These are phyloP conservation scores for Hoplostethus mediterraneus DNA, from an alignment of 2,797 vertebrate genomes.

Conservation along the genomic window DNA sequence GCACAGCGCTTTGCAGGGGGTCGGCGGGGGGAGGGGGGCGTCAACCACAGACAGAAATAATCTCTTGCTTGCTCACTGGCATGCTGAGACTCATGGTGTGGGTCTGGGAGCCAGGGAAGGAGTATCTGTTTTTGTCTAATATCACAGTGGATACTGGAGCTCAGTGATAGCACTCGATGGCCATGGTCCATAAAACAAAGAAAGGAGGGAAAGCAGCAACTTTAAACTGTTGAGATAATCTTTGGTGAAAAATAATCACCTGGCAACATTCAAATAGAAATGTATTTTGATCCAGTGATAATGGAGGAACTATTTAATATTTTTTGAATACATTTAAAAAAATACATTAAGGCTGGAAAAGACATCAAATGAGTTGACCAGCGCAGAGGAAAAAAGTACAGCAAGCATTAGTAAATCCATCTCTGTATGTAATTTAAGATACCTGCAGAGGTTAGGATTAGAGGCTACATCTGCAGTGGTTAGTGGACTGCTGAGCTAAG, in stretches of 20 bases:
- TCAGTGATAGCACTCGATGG: constrained; percentile 12
- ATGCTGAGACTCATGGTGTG: constrained; percentile 58
- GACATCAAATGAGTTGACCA: background rate
- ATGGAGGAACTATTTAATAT: too few species aligned
- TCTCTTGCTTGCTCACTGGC: constrained; percentile 66
- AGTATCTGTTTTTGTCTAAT: constrained; percentile 50
- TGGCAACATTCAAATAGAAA: too few species aligned
- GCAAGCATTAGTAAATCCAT: background rate
- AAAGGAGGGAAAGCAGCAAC: background rate
- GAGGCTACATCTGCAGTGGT: constrained; percentile 2
- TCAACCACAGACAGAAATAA: constrained; percentile 76
- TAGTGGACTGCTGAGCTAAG: constrained; percentile 14
- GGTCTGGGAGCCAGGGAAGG: constrained; percentile 44
- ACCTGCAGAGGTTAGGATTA: background rate
- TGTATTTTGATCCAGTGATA: too few species aligned
- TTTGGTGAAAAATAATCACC: too few species aligned
- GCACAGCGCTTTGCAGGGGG: constrained; percentile 59
- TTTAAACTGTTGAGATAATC: too few species aligned
- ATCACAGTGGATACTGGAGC: constrained; percentile 18
- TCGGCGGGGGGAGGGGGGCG: constrained; percentile 20
- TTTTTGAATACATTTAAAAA: too few species aligned
- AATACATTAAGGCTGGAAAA: too few species aligned
- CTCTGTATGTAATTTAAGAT: constrained; percentile 2
- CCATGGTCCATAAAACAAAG: constrained; percentile 17
- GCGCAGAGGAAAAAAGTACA: background rate